Evolutionary conservation across 30 jellyfish, hydroid and myxozoan species (phyloP).

Genomic region (Cassiopea andromeda): DNA sequence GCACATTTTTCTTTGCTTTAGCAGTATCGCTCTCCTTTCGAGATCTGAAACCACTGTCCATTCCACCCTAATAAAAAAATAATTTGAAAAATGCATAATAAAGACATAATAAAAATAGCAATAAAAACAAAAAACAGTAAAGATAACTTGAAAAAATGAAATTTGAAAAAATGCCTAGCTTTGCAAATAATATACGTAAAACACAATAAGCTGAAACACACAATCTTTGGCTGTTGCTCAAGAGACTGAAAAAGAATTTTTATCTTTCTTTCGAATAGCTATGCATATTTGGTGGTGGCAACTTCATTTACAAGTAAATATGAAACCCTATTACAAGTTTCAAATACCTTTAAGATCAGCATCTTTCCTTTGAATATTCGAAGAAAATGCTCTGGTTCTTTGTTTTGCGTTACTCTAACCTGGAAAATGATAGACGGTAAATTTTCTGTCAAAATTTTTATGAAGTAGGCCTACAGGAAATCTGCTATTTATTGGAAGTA

Average conservation of each 20-base stretch:
- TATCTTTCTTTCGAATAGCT: too few relatives aligned
- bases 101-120: too few relatives aligned
- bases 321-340: background rate
- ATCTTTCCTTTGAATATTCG: conserved; percentile 81
- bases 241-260: too few relatives aligned
- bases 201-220: too few relatives aligned
- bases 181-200: too few relatives aligned
- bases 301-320: background rate
- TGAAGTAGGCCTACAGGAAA: too few relatives aligned
- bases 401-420: conserved; percentile 95
- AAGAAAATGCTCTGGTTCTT: conserved; percentile 95
- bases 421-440: background rate
- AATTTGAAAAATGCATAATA: background rate
- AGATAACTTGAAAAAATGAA: too few relatives aligned
- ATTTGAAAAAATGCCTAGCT: too few relatives aligned
- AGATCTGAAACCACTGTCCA: conserved; percentile 92
- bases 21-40: conserved; percentile 45
- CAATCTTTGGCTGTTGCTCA: too few relatives aligned
- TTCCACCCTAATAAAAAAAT: conserved; percentile 80
- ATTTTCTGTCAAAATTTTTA: too few relatives aligned
- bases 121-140: too few relatives aligned
- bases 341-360: conserved; percentile 85
- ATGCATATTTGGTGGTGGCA: too few relatives aligned
- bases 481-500: background rate
- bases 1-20: conserved; percentile 74